Percentiles rank a stretch among this genome's conserved stretches.
phyloP scores from a whole-genome alignment of 1,140 invertebrate genomes.

The Bombus sibiricus region DNA sequence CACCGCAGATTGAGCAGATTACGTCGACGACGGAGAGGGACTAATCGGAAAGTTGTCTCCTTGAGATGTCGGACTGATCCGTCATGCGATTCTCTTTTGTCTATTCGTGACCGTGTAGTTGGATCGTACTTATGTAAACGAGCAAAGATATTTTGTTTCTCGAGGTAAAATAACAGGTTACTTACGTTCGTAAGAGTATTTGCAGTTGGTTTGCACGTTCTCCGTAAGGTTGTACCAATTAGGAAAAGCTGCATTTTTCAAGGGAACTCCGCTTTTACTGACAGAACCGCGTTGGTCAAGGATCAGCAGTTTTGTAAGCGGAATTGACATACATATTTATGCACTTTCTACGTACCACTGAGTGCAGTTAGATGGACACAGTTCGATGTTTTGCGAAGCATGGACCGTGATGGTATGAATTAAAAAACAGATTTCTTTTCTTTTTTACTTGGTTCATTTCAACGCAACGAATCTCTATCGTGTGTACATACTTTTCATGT shows the following conservation, averaged over 20 bases:
- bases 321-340: constrained; percentile 24
- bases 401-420: not conserved
- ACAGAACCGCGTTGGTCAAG: not conserved
- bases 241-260: not conserved
- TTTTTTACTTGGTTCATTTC: no score
- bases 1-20: constrained; percentile 12
- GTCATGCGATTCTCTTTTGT: constrained; percentile 50
- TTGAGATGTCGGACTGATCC: constrained; percentile 49
- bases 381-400: constrained; percentile 5
- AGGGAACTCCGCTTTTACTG: not conserved
- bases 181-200: not conserved
- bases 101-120: constrained; percentile 9
- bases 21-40: not conserved
- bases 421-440: not conserved
- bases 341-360: not conserved
- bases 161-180: not conserved
- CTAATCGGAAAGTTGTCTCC: constrained; percentile 49
- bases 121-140: constrained; percentile 46
- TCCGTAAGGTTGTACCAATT: not conserved
- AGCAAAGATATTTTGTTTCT: constrained; percentile 33
- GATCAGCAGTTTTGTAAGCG: constrained; percentile 8
- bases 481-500: no score
- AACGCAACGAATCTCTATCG: no score
- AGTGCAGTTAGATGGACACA: not conserved
- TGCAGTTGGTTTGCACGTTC: not conserved